phyloP scores from a whole-genome alignment of 2,113 vertebrate species.

The Brachypteracias leptosomus region DNA sequence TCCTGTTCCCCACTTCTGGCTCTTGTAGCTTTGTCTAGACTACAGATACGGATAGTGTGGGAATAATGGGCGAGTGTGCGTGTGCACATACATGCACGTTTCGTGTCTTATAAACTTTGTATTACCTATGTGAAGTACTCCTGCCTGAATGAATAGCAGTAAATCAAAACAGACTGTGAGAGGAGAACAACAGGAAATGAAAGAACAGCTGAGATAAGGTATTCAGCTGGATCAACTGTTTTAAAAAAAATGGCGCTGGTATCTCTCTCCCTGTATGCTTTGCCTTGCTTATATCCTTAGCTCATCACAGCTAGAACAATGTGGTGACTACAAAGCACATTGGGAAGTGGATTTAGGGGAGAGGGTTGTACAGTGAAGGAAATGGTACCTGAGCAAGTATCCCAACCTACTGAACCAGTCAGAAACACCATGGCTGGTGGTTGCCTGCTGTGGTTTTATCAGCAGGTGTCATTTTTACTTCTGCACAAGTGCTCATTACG shows the following conservation, averaged over 20 bases:
- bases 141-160: background rate
- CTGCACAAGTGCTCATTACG: background rate
- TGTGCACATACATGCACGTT: background rate
- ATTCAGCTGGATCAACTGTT: background rate
- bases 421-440: rapidly evolving
- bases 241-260: constrained; percentile 5
- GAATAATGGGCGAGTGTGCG: background rate
- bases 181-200: constrained; percentile 58
- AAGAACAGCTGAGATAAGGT: constrained; percentile 20
- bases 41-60: constrained; percentile 2
- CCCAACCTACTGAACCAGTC: background rate
- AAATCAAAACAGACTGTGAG: constrained; percentile 62
- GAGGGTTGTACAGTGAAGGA: background rate
- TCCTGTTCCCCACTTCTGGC: constrained; percentile 23
- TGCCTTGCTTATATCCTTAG: background rate
- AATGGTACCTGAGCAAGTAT: background rate
- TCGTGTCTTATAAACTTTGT: background rate
- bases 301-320: background rate
- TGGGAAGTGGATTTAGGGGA: background rate
- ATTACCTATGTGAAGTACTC: constrained; percentile 1
- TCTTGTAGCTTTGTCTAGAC: constrained; percentile 15
- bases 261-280: background rate
- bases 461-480: background rate
- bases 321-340: background rate
- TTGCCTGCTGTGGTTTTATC: background rate